phyloP scores from a whole-genome alignment of 2,113 vertebrate species.

The Paracanthobrama guichenoti region DNA sequence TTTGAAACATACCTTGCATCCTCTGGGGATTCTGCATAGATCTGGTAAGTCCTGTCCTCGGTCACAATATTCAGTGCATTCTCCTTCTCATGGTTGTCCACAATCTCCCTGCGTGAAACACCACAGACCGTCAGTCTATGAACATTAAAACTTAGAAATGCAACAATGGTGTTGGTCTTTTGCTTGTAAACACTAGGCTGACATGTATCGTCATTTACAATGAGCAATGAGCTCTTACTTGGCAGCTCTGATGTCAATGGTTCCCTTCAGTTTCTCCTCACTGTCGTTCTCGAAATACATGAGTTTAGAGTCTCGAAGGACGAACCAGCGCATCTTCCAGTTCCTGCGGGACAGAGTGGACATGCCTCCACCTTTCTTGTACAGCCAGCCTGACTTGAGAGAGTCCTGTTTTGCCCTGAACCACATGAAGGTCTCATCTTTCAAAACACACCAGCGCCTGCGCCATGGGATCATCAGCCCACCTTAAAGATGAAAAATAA shows the following conservation, averaged over 20 bases:
- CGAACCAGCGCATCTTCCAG: conserved; percentile 95
- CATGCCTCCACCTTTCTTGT: conserved; percentile 89
- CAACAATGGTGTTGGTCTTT: not conserved
- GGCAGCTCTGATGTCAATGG: conserved; percentile 85
- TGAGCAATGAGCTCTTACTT: conserved; percentile 70
- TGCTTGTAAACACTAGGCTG: not conserved
- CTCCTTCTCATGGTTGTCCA: conserved; percentile 92
- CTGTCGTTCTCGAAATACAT: conserved; percentile 93
- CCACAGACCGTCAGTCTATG: not conserved
- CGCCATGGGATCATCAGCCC: conserved; percentile 90
- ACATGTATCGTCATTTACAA: not conserved
- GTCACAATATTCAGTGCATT: conserved; percentile 91
- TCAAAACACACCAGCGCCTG: conserved; percentile 88
- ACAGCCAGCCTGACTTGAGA: conserved; percentile 88
- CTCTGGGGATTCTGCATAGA: conserved; percentile 89
- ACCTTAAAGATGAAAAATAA: conserved; percentile 62
- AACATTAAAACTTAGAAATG: not conserved
- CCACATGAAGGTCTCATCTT: conserved; percentile 93
- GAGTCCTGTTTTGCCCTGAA: conserved; percentile 90
- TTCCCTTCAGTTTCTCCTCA: conserved; percentile 89
- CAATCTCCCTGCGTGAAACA: conserved; percentile 80
- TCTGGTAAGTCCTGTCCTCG: conserved; percentile 87
- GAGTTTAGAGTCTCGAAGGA: conserved; percentile 85
- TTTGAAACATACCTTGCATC: conserved; percentile 82
- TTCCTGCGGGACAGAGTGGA: conserved; percentile 89